A percentile compares a stretch with the other conserved stretches of the same genome.
phyloP scores from a whole-genome alignment of 37 sponge, comb jelly and placozoan species.

The Geodia barretti region DNA sequence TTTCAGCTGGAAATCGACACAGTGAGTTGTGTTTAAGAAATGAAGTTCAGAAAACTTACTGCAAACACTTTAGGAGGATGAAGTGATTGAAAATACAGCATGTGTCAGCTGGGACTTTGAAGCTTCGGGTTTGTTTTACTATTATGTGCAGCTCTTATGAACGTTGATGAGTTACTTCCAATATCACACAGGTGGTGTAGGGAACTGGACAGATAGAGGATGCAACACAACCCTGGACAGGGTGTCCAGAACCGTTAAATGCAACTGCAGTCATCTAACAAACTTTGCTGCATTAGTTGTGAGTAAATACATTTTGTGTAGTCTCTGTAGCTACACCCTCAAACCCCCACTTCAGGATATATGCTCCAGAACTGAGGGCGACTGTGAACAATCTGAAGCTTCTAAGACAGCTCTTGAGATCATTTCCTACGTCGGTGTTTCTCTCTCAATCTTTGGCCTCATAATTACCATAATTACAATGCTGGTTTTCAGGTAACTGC shows the following conservation, averaged over 20 bases:
- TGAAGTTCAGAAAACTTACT: too few relatives aligned
- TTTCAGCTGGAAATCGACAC: background rate
- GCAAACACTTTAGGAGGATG: too few relatives aligned
- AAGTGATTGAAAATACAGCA: background rate
- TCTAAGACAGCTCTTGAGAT: background rate
- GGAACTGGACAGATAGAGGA: conserved; percentile 43
- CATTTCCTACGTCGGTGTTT: conserved; percentile 23
- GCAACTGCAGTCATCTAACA: conserved; percentile 42
- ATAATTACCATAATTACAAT: conserved; percentile 15
- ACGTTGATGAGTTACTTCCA: background rate
- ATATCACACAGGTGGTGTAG: conserved; percentile 9
- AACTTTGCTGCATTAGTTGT: conserved; percentile 53
- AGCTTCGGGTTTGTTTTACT: conserved; percentile 9
- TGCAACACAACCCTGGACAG: background rate
- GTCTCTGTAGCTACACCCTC: too few relatives aligned
- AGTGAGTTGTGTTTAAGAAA: too few relatives aligned
- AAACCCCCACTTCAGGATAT: background rate
- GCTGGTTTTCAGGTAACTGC: conserved; percentile 18
- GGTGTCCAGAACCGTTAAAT: background rate
- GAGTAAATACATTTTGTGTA: background rate
- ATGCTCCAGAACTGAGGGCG: conserved; percentile 5
- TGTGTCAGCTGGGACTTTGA: conserved; percentile 26
- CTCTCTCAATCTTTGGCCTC: conserved; percentile 37
- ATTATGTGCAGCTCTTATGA: background rate
- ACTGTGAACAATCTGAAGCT: background rate